Evolutionary conservation across 2,797 vertebrate species (phyloP), one percentile per base, ranked within the genome.

Genomic region (Taeniopygia guttata): DNA sequence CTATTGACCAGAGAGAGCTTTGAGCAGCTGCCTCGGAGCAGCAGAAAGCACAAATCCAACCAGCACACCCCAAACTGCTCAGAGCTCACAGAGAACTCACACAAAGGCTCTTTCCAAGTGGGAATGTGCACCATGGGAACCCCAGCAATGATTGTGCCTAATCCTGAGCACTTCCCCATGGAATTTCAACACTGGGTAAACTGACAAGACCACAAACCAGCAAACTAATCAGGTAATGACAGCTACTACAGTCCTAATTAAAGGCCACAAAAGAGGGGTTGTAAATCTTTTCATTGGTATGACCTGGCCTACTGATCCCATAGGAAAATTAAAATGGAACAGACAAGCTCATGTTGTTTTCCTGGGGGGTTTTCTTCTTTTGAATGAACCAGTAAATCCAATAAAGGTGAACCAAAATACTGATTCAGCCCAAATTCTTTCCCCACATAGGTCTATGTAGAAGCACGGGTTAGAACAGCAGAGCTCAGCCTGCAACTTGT

Each of bases 201-300:
- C 16, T 30, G 43, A 76, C 48, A 27, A 43, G 76, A 84, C 63
- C 78, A 64, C 73, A 83, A 90, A 75, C 45, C 64, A 68, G 68
- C 23, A 38, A 62, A 46, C 56, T 75, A 68, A 78, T 72, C 80
- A 59, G 9, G 54, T 80, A 77, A 68, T 25, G 64, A n/a, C 54
- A 90, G 80, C 38, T 34, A 52, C 55, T 62, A 16, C 32, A 29
- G 73, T 70, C 45, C 51, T 54, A 69, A 69, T 90, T 79, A 91
- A 96, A 97, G 96, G 96, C 94, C 94, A 96, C 95, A 76, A 49
- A 75, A 92, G 75, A 78, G 58, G 76, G 84, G 60, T 34, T 83
- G 80, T 70, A 91, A 78, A 43, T 79, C 60, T 77, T 78, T 46
- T 38, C 32, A 9, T 21, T 42, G 68, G 30, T 49, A 23, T 51